Evolutionary conservation across 2,113 vertebrate species (phyloP).

Genomic region (Lethenteron camtschaticum): DNA sequence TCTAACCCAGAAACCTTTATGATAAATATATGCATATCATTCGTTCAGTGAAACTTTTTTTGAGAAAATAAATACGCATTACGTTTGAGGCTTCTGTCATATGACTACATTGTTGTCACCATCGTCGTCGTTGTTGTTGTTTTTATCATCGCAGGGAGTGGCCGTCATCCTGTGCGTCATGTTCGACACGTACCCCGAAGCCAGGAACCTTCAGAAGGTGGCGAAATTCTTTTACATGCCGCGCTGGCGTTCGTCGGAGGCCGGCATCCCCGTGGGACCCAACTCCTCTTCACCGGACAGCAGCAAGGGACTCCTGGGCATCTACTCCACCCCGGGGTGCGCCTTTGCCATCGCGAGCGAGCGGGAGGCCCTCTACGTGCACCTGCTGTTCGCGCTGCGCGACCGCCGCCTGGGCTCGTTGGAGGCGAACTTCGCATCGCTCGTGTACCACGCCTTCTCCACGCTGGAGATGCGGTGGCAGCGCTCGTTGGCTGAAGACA

Average conservation of each 20-base stretch:
- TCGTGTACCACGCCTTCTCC: conserved; percentile 37
- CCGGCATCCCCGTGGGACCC: conserved; percentile 26
- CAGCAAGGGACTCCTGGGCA: conserved; percentile 23
- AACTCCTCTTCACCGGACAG: conserved; percentile 22
- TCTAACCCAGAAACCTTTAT: no score
- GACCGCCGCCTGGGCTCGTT: conserved; percentile 26
- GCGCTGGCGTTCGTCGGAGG: conserved; percentile 16
- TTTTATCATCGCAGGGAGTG: conserved; percentile 25
- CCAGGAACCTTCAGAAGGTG: conserved; percentile 20
- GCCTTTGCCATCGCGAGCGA: conserved; percentile 23
- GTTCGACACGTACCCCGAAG: conserved; percentile 23
- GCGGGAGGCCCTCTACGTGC: conserved; percentile 29
- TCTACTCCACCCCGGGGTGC: conserved; percentile 25
- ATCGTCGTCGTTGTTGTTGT: no score
- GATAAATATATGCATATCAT: no score
- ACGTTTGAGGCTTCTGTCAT: no score
- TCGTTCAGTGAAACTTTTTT: no score
- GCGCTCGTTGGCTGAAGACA: conserved; percentile 27
- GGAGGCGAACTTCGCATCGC: conserved; percentile 37
- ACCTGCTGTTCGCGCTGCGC: conserved; percentile 47
- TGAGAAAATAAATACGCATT: no score
- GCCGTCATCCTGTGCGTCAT: conserved; percentile 36
- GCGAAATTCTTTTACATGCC: conserved; percentile 30
- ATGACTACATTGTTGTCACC: no score
- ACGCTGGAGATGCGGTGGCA: conserved; percentile 26